Conservation (phyloP, 2,113 vertebrate species). For the Morone chrysops region DNA sequence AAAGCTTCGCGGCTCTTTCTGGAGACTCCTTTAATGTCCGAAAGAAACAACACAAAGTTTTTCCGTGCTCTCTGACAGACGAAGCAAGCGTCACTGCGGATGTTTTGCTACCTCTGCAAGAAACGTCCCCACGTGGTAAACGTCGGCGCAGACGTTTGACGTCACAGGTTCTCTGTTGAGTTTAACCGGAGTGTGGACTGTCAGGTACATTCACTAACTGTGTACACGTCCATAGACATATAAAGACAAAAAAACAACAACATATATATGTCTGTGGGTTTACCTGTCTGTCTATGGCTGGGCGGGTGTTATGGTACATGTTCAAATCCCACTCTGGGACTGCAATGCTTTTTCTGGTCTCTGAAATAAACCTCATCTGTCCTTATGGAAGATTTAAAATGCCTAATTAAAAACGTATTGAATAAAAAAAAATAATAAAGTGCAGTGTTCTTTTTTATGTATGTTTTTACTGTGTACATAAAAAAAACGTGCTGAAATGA, state of each 20-base stretch:
- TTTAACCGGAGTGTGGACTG: constrained; percentile 20
- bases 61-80: constrained; percentile 22
- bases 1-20: constrained; percentile 17
- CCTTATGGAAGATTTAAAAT: neutral
- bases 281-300: too few relatives aligned
- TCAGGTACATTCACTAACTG: neutral
- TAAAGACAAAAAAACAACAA: too few relatives aligned
- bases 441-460: too few relatives aligned
- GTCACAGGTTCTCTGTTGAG: neutral
- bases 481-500: neutral
- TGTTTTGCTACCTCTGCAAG: constrained; percentile 75
- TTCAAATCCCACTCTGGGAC: neutral
- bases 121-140: constrained; percentile 67
- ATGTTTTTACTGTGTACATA: neutral
- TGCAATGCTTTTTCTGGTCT: neutral
- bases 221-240: too few relatives aligned
- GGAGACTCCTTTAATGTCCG: neutral
- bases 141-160: constrained; percentile 74
- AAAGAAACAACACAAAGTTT: constrained; percentile 21
- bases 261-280: too few relatives aligned
- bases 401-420: neutral
- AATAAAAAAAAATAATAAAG: neutral
- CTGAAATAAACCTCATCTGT: neutral
- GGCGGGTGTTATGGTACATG: too few relatives aligned
- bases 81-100: constrained; percentile 53